Evolutionary conservation across 2,113 vertebrate genomes (phyloP).

Genomic region (Chaetodon trifascialis): DNA sequence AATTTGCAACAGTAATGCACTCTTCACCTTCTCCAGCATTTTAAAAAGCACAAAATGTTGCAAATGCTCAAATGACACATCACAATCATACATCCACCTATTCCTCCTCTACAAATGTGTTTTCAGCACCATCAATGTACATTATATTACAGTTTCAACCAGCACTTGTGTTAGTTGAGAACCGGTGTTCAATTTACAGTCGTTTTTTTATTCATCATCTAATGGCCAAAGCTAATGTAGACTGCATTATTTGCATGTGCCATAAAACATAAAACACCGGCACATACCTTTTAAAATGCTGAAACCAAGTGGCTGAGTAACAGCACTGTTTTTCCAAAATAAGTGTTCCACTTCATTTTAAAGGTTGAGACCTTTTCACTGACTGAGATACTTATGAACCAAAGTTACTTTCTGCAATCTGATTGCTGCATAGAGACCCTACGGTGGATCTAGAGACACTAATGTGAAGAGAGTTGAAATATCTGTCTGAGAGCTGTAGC

Average conservation of each 20-base stretch:
- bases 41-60: neutral
- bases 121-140: neutral
- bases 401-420: neutral
- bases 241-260: neutral
- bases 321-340: neutral
- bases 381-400: neutral
- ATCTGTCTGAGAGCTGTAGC: neutral
- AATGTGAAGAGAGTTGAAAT: neutral
- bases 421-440: neutral
- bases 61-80: neutral
- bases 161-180: conserved; percentile 1
- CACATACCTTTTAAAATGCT: neutral
- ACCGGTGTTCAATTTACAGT: neutral
- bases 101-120: neutral
- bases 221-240: conserved; percentile 9
- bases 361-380: neutral
- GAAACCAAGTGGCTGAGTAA: conserved; percentile 23
- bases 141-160: neutral
- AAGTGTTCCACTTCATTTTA: neutral
- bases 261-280: conserved; percentile 14
- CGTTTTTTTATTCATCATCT: conserved; percentile 18
- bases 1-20: conserved; percentile 3
- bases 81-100: neutral
- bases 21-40: neutral
- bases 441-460: conserved; percentile 2